Percentiles rank a stretch among this genome's conserved stretches.
These are phyloP conservation scores for Anthonomus grandis DNA, from an alignment of 1,140 invertebrate species.

Conservation along the genomic window DNA sequence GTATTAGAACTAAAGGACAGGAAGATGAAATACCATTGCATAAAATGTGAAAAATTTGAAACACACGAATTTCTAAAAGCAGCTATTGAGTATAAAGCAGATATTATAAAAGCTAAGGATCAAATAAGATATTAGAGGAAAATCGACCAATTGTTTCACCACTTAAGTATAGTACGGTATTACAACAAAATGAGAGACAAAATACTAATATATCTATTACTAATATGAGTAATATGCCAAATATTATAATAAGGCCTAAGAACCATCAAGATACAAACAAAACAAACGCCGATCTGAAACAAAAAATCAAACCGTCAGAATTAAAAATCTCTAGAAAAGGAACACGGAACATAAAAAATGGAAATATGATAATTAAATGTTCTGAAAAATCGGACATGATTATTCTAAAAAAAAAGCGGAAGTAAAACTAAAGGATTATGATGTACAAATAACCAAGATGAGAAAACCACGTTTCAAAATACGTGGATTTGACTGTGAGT, in stretches of 20 bases:
- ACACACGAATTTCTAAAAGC: not conserved
- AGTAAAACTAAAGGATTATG: not conserved
- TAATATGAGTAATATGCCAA: slow-evolving; percentile 2
- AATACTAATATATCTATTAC: not conserved
- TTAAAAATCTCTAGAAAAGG: not conserved
- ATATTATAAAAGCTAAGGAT: not conserved
- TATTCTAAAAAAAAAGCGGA: too few species aligned
- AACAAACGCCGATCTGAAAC: not conserved
- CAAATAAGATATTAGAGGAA: not conserved
- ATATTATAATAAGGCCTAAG: not conserved
- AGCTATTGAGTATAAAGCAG: too few species aligned
- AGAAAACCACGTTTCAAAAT: too few species aligned
- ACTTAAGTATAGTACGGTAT: not conserved
- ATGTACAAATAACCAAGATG: not conserved
- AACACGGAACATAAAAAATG: not conserved
- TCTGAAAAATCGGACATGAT: not conserved
- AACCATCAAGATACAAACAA: not conserved
- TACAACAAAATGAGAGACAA: not conserved
- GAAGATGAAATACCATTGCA: not conserved
- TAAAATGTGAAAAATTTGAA: not conserved
- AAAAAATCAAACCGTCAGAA: not conserved
- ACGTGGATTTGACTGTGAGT: too few species aligned
- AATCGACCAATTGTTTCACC: not conserved
- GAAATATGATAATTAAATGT: too few species aligned
- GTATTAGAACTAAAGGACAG: not conserved